Percentiles rank a stretch among this genome's conserved stretches.
Conservation (phyloP, 2,113 vertebrate genomes). For the Microcebus griseorufus region DNA sequence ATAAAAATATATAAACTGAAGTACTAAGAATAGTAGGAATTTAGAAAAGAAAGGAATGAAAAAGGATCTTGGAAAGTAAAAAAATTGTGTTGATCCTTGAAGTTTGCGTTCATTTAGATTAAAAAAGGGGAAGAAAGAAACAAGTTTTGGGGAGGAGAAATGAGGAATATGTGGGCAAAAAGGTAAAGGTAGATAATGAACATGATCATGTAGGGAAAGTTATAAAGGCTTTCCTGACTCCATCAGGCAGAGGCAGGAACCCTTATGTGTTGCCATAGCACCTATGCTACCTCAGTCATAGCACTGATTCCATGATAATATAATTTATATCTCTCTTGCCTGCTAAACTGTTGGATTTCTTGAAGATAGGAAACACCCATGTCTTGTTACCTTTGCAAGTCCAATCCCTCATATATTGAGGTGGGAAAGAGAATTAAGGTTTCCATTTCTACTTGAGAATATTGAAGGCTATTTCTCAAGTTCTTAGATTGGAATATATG, state of each 20-base stretch:
- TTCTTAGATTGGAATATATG: not conserved
- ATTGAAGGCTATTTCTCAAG: not conserved
- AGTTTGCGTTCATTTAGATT: constrained; percentile 20
- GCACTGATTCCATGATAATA: not conserved
- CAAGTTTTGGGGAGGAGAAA: too few species aligned
- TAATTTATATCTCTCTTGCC: not conserved
- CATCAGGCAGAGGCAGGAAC: not conserved
- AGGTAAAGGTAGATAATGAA: not conserved
- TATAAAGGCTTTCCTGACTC: not conserved
- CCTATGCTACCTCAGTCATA: not conserved
- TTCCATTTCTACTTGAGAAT: not conserved
- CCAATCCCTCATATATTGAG: not conserved
- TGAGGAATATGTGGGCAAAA: not conserved
- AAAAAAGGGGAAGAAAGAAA: not conserved
- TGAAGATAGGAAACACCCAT: not conserved
- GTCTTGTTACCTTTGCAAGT: not conserved
- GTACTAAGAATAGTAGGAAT: not conserved
- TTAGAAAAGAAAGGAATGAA: not conserved
- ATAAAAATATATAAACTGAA: not conserved
- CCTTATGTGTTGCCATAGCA: not conserved
- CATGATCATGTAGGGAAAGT: not conserved
- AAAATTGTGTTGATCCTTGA: not conserved
- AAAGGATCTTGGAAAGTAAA: not conserved
- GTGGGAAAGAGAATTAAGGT: not conserved
- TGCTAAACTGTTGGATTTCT: not conserved